Evolutionary conservation across 2,797 vertebrate genomes (phyloP).

Genomic region (Austrolebias charrua): DNA sequence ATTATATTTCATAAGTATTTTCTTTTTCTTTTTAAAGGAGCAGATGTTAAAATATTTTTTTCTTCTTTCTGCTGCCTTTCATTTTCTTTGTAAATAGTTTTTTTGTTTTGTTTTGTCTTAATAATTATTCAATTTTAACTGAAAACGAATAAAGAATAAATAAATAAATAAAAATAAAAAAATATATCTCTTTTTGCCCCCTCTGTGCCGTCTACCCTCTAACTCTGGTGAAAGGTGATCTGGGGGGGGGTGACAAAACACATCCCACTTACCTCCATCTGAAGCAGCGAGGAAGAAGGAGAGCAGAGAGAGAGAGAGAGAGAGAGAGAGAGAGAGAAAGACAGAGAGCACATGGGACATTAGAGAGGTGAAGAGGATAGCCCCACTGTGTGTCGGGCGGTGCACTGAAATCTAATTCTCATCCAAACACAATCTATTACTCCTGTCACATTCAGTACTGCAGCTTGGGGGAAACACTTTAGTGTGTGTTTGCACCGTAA

Average conservation of each 20-base stretch:
- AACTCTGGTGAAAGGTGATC: conserved; percentile 71
- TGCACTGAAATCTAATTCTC: conserved; percentile 72
- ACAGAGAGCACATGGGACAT: conserved; percentile 73
- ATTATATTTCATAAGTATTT: too few relatives aligned
- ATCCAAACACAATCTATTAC: conserved; percentile 73
- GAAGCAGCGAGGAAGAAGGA: conserved; percentile 65
- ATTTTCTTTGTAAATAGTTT: too few relatives aligned
- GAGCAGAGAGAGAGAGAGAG: conserved; percentile 42
- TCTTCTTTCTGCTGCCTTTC: too few relatives aligned
- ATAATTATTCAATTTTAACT: too few relatives aligned
- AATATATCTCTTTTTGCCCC: conserved; percentile 56
- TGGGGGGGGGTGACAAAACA: conserved; percentile 54
- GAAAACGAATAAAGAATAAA: too few relatives aligned
- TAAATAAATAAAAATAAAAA: too few relatives aligned
- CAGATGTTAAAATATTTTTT: too few relatives aligned
- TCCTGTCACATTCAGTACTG: conserved; percentile 60
- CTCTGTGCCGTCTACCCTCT: conserved; percentile 33
- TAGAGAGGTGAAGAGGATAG: conserved; percentile 74
- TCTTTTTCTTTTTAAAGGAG: too few relatives aligned
- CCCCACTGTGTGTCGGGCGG: conserved; percentile 64
- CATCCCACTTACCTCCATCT: conserved; percentile 84
- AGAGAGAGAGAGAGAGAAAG: too few relatives aligned
- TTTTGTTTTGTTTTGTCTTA: too few relatives aligned
- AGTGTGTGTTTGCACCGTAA: conserved; percentile 39
- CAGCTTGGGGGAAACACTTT: conserved; percentile 40